Percentiles rank a stretch among this genome's conserved stretches.
Conservation (phyloP, 2,888 invertebrate species). For the Noctua janthe region DNA sequence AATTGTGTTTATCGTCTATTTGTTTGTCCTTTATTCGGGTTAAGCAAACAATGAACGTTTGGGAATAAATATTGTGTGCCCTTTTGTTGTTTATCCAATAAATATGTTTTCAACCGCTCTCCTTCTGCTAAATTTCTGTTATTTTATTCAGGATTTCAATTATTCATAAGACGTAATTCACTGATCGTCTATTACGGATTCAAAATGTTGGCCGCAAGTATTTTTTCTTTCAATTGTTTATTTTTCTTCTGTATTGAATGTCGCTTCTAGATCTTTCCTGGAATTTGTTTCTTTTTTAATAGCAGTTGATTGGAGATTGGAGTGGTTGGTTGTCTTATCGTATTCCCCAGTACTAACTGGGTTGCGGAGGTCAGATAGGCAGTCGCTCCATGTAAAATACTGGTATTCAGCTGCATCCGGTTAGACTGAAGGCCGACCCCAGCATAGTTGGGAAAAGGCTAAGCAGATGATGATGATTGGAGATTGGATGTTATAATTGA, state of each 20-base stretch:
- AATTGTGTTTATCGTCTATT: constrained; percentile 53
- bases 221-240: constrained; percentile 6
- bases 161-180: constrained; percentile 59
- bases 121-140: constrained; percentile 24
- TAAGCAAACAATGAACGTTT: constrained; percentile 48
- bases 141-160: constrained; percentile 47
- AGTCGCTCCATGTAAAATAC: too few relatives aligned
- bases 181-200: constrained; percentile 50
- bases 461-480: too few relatives aligned
- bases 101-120: constrained; percentile 42
- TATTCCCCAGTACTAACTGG: too few relatives aligned
- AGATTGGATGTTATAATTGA: constrained; percentile 2
- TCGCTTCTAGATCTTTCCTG: background rate
- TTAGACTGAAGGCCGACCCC: too few relatives aligned
- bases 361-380: too few relatives aligned
- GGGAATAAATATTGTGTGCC: constrained; percentile 45
- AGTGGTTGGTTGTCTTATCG: background rate
- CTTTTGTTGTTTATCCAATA: constrained; percentile 42
- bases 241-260: constrained; percentile 2
- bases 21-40: constrained; percentile 40
- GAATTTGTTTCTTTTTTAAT: constrained; percentile 11
- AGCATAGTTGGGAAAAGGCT: too few relatives aligned
- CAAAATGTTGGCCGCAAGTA: constrained; percentile 32
- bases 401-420: too few relatives aligned
- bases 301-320: background rate